phyloP scores from a whole-genome alignment of 2,113 vertebrate species.

The Misgurnus mizolepis region DNA sequence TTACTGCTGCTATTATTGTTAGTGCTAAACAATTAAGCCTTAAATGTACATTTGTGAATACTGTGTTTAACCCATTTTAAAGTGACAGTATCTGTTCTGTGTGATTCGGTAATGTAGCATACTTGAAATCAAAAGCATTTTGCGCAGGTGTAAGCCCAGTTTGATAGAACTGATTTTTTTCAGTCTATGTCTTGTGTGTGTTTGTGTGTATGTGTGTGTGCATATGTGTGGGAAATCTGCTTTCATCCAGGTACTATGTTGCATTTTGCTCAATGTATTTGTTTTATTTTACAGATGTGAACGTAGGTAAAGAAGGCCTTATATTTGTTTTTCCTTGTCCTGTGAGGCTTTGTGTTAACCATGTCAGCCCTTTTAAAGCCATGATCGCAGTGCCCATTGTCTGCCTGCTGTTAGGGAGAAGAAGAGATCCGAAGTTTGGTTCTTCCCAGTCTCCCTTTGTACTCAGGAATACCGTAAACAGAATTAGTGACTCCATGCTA shows the following conservation, averaged over 20 bases:
- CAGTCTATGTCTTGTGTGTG: background rate
- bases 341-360: slow-evolving; percentile 1
- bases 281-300: background rate
- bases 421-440: background rate
- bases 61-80: slow-evolving; percentile 72
- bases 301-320: slow-evolving; percentile 23
- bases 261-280: background rate
- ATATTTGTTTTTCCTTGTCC: slow-evolving; percentile 12
- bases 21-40: slow-evolving; percentile 82
- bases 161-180: slow-evolving; percentile 57
- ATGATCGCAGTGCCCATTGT: slow-evolving; percentile 34
- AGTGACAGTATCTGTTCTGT: slow-evolving; percentile 76
- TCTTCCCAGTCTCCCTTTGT: slow-evolving; percentile 10
- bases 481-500: slow-evolving; percentile 36
- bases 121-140: slow-evolving; percentile 74
- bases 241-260: slow-evolving; percentile 27
- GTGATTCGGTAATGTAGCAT: slow-evolving; percentile 74
- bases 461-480: slow-evolving; percentile 53
- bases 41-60: slow-evolving; percentile 83
- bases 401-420: slow-evolving; percentile 32
- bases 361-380: slow-evolving; percentile 11
- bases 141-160: slow-evolving; percentile 60
- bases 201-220: background rate
- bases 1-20: slow-evolving; percentile 82
- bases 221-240: background rate